Conservation (phyloP, 2,888 invertebrate species). For the Hybos culiciformis region DNA sequence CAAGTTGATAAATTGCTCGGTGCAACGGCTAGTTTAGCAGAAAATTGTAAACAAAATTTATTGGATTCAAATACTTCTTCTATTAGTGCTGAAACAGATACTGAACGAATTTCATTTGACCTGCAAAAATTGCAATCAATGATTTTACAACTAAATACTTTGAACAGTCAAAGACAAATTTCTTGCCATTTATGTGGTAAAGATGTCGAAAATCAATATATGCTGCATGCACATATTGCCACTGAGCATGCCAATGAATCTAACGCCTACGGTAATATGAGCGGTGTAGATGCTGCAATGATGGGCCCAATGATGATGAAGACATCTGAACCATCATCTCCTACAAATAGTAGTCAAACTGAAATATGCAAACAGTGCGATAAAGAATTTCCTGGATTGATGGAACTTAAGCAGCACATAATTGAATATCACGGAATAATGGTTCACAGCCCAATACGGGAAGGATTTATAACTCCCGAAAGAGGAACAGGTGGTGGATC, state of each 20-base stretch:
- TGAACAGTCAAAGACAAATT: constrained; percentile 46
- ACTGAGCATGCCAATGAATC: constrained; percentile 26
- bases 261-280: not conserved
- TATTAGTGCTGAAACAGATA: constrained; percentile 19
- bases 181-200: constrained; percentile 56
- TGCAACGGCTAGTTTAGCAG: constrained; percentile 3
- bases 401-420: constrained; percentile 56
- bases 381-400: constrained; percentile 47
- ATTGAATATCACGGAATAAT: constrained; percentile 49
- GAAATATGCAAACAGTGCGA: constrained; percentile 33
- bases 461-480: constrained; percentile 39
- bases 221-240: constrained; percentile 40
- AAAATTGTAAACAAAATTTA: constrained; percentile 5
- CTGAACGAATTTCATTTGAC: constrained; percentile 65
- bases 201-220: constrained; percentile 57
- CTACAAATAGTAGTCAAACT: constrained; percentile 12
- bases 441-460: constrained; percentile 28
- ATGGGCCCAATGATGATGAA: constrained; percentile 5
- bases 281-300: too few relatives aligned
- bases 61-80: not conserved
- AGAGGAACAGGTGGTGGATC: constrained; percentile 20
- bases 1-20: constrained; percentile 1
- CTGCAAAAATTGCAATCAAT: constrained; percentile 79
- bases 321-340: constrained; percentile 13
- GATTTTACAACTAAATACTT: constrained; percentile 75